These are phyloP conservation scores for Mesorhabditis belari DNA, from an alignment of 2,888 invertebrate species.

Conservation along the genomic window DNA sequence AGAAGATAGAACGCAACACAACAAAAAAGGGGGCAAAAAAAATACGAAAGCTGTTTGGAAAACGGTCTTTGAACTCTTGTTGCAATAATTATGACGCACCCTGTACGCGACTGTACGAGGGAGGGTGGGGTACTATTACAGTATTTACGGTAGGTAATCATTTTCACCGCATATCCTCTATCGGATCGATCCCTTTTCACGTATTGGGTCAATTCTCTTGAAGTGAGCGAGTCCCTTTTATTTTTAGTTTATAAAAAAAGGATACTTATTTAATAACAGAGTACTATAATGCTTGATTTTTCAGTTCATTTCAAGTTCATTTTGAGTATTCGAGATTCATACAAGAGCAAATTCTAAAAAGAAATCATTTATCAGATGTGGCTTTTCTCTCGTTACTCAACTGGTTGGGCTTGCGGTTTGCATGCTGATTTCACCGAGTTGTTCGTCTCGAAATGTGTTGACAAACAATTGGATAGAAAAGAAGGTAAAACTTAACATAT, in stretches of 20 bases:
- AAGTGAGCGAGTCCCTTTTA: no score
- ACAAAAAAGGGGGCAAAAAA: no score
- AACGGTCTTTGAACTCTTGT: no score
- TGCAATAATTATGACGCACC: no score
- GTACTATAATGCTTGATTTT: no score
- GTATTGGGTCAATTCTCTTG: no score
- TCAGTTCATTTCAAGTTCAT: slow-evolving; percentile 66
- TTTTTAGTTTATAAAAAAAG: slow-evolving; percentile 79
- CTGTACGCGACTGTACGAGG: no score
- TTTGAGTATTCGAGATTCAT: neutral
- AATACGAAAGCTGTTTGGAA: no score
- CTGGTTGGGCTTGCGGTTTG: slow-evolving; percentile 92
- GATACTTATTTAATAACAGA: slow-evolving; percentile 86
- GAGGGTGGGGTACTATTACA: no score
- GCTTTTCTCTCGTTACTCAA: slow-evolving; percentile 93
- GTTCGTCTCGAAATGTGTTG: slow-evolving; percentile 71
- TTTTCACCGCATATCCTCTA: neutral
- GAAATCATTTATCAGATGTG: slow-evolving; percentile 66
- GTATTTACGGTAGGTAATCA: no score
- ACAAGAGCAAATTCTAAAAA: slow-evolving; percentile 47
- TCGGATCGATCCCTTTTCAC: neutral
- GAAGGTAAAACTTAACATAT: slow-evolving; percentile 58
- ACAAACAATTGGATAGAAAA: slow-evolving; percentile 80
- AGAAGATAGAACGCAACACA: slow-evolving; percentile 3
- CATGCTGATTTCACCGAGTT: slow-evolving; percentile 88